Percentiles rank a stretch among this genome's conserved stretches.
Conservation (phyloP, 2,113 vertebrate species). For the Apodemus sylvaticus region DNA sequence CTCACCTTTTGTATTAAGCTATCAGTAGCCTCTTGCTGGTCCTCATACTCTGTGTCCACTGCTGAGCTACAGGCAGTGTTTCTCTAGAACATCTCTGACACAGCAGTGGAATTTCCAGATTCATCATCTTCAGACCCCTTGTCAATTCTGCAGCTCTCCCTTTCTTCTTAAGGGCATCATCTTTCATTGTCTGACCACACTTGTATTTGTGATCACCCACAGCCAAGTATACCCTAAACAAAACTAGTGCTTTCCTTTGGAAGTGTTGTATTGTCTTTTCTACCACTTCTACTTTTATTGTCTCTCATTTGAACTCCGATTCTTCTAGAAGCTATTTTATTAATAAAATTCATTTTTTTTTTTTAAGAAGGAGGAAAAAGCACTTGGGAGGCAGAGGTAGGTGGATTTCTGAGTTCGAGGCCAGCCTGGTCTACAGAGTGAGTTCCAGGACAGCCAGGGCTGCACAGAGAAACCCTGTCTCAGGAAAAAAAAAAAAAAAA, state of each 20-base stretch:
- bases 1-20: neutral
- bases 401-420: too few species aligned
- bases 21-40: neutral
- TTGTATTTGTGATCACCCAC: neutral
- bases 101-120: neutral
- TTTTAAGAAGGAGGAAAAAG: too few species aligned
- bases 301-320: neutral
- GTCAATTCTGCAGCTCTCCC: neutral
- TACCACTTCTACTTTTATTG: neutral
- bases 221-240: neutral
- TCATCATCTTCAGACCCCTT: neutral
- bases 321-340: neutral
- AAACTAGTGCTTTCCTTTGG: neutral
- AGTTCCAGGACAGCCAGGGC: too few species aligned
- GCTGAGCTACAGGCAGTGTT: neutral
- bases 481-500: too few species aligned
- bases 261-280: neutral
- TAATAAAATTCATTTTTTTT: neutral
- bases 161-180: neutral
- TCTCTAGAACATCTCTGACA: neutral
- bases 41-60: neutral
- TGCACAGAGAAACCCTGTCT: too few species aligned
- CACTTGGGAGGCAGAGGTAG: too few species aligned
- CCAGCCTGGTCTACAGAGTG: too few species aligned
- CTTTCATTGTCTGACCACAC: neutral